Base-by-base conservation (phyloP, 2,113 vertebrate species). In the Lates calcarifer region DNA sequence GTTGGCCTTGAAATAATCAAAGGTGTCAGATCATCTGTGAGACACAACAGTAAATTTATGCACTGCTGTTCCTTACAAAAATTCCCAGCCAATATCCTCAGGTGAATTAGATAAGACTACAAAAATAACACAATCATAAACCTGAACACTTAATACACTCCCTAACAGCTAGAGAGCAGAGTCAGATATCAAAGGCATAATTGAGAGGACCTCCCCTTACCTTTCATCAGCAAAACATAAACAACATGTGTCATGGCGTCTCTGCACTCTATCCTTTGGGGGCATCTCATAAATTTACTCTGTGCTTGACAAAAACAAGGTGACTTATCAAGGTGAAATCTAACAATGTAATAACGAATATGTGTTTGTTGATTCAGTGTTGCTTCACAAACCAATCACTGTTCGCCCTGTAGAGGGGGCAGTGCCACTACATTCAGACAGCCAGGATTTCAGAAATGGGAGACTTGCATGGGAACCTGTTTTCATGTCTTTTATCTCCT, bases 401-500 rank as follows among this genome's bases (percentile, higher is more conserved):
- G 5, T n/a, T 15, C 35, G 20, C 13, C 87, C 91, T 53, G 49
- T 53, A 85, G 90, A 81, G 89, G 91, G 87, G 1, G 56, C 82
- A 72, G 3, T 51, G 31, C 18, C 12, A 7, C 69, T 8, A n/a
- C 2, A 5, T 33, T 56, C 18, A 8, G 12, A 26, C 20, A 2
- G 12, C 4, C 22, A n/a, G 7, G 2, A 57, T n/a, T 41, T n/a
- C 18, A 62, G 53, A n/a, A 31, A 15, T 4, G 22, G 28, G 31
- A 22, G 29, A 20, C 33, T 43, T 24, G 70, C 63, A 87, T 81
- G 82, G 64, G 85, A 94, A 93, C 66, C 85, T 57, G 57, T 68
- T 77, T 35, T 57, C 74, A 63, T 67, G 51, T 64, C 84, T 89
- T 87, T 87, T 64, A 90, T 87, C 80, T 84, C 13, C 7, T 81